Percentiles rank a stretch among this genome's conserved stretches.
Evolutionary conservation across 2,888 invertebrate genomes (phyloP).

Genomic region (Choristoneura rosaceana): DNA sequence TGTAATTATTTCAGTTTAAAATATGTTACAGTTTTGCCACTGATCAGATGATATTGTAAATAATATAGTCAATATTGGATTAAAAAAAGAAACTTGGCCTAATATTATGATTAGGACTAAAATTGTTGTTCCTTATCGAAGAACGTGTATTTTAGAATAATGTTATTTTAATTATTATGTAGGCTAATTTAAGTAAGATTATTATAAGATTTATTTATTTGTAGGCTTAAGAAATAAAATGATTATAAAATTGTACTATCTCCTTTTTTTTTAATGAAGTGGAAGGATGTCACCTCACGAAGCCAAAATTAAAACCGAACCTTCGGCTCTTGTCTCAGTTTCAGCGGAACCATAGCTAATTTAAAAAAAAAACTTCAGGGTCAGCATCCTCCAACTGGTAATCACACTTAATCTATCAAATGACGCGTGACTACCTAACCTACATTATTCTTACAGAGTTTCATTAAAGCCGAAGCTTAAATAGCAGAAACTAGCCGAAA

Average conservation of each 20-base stretch:
- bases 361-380: no score
- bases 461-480: no score
- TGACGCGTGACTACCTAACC: no score
- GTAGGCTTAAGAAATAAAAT: slow-evolving; percentile 24
- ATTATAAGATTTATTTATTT: slow-evolving; percentile 26
- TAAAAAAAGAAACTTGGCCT: not conserved
- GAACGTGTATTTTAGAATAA: not conserved
- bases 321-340: no score
- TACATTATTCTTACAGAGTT: no score
- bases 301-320: no score
- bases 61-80: not conserved
- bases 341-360: no score
- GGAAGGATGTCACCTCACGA: no score
- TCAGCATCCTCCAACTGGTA: no score
- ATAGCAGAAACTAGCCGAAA: no score
- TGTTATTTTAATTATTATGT: slow-evolving; percentile 7
- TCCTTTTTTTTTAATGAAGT: not conserved
- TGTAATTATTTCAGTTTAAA: not conserved
- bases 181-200: slow-evolving; percentile 3
- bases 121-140: slow-evolving; percentile 9
- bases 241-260: not conserved
- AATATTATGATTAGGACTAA: not conserved
- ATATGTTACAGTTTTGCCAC: not conserved
- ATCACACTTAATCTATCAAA: no score
- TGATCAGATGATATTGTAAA: not conserved